phyloP scores from a whole-genome alignment of 2,113 vertebrate genomes.

The Nyctibius bracteatus region DNA sequence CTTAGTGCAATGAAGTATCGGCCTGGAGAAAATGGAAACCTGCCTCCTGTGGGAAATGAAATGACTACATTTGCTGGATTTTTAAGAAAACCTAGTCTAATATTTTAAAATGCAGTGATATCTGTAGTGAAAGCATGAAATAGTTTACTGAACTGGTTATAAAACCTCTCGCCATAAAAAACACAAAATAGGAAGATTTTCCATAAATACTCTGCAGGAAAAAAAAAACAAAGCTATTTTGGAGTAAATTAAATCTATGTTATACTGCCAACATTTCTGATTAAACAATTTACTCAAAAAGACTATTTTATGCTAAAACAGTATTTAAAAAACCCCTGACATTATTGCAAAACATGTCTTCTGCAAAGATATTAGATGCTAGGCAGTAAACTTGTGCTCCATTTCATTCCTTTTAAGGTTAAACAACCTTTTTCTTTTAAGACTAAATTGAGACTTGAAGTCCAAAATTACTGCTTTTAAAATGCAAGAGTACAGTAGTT shows the following conservation, averaged over 20 bases:
- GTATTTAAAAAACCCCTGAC: background rate
- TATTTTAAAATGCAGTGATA: background rate
- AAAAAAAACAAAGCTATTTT: background rate
- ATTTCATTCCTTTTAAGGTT: background rate
- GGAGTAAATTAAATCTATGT: background rate
- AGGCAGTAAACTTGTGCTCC: background rate
- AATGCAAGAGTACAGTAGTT: background rate
- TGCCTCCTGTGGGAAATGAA: background rate
- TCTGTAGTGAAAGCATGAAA: background rate
- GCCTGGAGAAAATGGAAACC: background rate
- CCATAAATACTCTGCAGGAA: background rate
- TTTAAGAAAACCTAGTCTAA: background rate
- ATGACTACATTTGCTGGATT: background rate
- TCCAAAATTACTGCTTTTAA: constrained; percentile 2
- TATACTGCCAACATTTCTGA: background rate
- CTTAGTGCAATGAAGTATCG: rapidly evolving
- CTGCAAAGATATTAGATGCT: background rate
- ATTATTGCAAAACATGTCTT: background rate
- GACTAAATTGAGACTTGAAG: background rate
- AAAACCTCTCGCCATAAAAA: background rate
- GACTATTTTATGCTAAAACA: background rate
- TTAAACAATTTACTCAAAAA: constrained; percentile 4
- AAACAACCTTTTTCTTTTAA: constrained; percentile 1
- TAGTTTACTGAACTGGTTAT: background rate
- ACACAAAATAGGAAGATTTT: background rate